Conservation (phyloP, 2,888 invertebrate genomes). For the Meiosimyza decipiens region DNA sequence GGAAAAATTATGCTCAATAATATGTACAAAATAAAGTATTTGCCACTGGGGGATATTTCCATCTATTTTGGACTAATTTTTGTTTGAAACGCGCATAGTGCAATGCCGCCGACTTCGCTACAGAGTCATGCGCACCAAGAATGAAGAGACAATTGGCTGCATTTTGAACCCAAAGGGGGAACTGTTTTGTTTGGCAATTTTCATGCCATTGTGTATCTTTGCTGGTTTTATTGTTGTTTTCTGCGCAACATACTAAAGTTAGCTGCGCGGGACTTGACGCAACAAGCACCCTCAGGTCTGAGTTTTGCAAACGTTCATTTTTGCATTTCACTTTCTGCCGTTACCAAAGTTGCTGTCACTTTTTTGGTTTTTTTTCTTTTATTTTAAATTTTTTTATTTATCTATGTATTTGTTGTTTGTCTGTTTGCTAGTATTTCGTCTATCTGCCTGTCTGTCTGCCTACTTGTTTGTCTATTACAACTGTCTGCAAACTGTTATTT, state of each 20-base stretch:
- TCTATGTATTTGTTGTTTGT: constrained; percentile 15
- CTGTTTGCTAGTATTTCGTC: constrained; percentile 30
- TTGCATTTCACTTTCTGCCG: constrained; percentile 55
- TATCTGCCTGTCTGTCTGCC: constrained; percentile 40
- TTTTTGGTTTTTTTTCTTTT: constrained; percentile 1
- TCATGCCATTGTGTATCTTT: neutral
- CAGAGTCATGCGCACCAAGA: constrained; percentile 25
- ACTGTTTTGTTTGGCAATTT: constrained; percentile 23
- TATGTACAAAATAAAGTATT: too few species aligned
- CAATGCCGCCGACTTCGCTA: constrained; percentile 2
- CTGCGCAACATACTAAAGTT: constrained; percentile 4
- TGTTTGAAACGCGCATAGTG: neutral
- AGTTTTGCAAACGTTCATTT: constrained; percentile 21
- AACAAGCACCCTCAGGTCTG: constrained; percentile 23
- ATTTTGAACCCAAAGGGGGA: constrained; percentile 18
- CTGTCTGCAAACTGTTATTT: constrained; percentile 54
- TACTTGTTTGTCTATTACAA: constrained; percentile 40
- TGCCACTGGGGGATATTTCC: too few species aligned
- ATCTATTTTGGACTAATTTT: neutral
- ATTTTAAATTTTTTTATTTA: neutral
- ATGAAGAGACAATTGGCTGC: constrained; percentile 32
- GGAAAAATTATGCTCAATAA: too few species aligned
- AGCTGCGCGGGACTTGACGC: neutral
- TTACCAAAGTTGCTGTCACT: neutral
- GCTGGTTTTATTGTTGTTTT: constrained; percentile 1